phyloP scores from a whole-genome alignment of 2,113 vertebrate genomes.

The Oxyura jamaicensis region DNA sequence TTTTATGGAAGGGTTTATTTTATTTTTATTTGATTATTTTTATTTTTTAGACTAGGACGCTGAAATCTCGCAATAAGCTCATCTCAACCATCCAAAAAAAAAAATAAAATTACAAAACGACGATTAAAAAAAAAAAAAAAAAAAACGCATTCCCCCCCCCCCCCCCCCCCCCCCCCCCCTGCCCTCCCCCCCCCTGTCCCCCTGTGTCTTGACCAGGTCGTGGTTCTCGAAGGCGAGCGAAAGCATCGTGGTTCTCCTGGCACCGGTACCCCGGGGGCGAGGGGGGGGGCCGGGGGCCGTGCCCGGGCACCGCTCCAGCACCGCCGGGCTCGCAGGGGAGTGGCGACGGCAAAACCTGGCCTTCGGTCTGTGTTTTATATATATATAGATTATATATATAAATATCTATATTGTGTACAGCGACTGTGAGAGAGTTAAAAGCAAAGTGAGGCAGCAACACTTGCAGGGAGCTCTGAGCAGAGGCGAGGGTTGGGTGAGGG shows the following conservation, averaged over 20 bases:
- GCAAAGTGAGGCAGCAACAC: not conserved
- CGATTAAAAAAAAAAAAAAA: not conserved
- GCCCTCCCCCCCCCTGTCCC: not conserved
- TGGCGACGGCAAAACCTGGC: not conserved
- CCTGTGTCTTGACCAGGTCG: constrained; percentile 11
- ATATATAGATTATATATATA: constrained; percentile 72
- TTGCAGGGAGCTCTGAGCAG: not conserved
- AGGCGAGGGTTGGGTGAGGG: not conserved
- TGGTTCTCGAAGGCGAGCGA: not conserved
- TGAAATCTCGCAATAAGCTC: constrained; percentile 75
- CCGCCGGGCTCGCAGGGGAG: too few species aligned
- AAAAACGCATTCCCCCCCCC: not conserved
- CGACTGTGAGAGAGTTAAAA: not conserved
- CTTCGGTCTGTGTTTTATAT: constrained; percentile 70
- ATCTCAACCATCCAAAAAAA: not conserved
- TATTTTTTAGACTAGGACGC: constrained; percentile 74
- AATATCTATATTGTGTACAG: constrained; percentile 63
- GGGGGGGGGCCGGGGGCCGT: too few species aligned
- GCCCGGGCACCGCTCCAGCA: too few species aligned
- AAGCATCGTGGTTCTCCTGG: not conserved
- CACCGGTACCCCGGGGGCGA: not conserved
- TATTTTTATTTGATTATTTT: constrained; percentile 55
- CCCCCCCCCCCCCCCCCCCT: not conserved
- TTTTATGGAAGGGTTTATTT: constrained; percentile 70
- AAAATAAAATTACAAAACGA: not conserved